These are phyloP conservation scores for Hypselothyrea guttata DNA, from an alignment of 2,888 invertebrate genomes.

Conservation along the genomic window DNA sequence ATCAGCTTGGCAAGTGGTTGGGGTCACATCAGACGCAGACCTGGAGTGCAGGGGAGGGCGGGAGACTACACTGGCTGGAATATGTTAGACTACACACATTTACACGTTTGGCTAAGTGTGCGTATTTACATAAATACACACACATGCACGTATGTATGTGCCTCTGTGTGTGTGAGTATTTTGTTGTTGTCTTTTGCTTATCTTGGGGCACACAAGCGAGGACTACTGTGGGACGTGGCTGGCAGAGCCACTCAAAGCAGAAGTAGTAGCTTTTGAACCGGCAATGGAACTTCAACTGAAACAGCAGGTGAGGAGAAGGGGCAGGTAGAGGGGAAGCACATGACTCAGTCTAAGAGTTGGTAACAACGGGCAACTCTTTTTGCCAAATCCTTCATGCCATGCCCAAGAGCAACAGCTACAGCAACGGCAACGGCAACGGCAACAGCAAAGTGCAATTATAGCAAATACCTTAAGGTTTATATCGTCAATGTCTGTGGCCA, in stretches of 20 bases:
- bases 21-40: not conserved
- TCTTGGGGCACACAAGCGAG: conserved; percentile 60
- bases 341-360: conserved; percentile 2
- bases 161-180: too few species aligned
- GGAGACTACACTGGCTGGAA: too few species aligned
- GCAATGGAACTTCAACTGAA: conserved; percentile 9
- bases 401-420: conserved; percentile 1
- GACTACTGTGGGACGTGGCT: conserved; percentile 47
- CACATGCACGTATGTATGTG: not conserved
- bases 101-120: too few species aligned
- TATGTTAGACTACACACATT: too few species aligned
- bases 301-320: conserved; percentile 2
- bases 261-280: not conserved
- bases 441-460: conserved; percentile 79
- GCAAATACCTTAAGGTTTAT: conserved; percentile 79
- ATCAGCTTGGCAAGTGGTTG: conserved; percentile 27
- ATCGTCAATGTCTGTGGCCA: conserved; percentile 54
- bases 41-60: too few species aligned
- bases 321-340: not conserved
- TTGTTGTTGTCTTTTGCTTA: conserved; percentile 71
- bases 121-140: not conserved
- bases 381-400: conserved; percentile 46
- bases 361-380: conserved; percentile 55
- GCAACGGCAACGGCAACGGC: conserved; percentile 30
- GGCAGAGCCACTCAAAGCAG: conserved; percentile 41